A percentile compares a stretch with the other conserved stretches of the same genome.
phyloP scores from a whole-genome alignment of 2,797 vertebrate genomes.

The Clarias laeviceps region DNA sequence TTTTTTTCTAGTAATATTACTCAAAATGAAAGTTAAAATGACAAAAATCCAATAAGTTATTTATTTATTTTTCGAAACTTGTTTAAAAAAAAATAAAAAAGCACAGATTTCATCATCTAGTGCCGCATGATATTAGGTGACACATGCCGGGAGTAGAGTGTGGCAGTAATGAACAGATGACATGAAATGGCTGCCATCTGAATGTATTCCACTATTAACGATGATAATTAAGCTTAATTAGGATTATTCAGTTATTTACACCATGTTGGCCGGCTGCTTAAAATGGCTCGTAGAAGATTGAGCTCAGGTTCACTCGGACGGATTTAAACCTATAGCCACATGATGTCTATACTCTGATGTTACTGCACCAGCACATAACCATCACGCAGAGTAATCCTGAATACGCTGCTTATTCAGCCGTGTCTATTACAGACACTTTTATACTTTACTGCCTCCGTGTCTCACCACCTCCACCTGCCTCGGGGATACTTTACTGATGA shows the following conservation, averaged over 20 bases:
- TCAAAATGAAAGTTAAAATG: not conserved
- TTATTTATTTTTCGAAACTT: not conserved
- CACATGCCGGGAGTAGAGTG: not conserved
- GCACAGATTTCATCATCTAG: not conserved
- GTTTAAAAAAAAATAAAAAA: not conserved
- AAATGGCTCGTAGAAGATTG: not conserved
- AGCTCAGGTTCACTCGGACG: not conserved
- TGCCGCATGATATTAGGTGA: not conserved
- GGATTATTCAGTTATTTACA: not conserved
- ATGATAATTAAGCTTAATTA: not conserved
- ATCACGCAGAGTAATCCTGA: not conserved
- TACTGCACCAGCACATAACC: not conserved
- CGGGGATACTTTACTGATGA: not conserved
- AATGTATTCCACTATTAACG: not conserved
- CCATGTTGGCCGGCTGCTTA: not conserved
- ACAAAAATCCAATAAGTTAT: not conserved
- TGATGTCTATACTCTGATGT: no score
- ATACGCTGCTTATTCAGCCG: not conserved
- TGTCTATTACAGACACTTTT: not conserved
- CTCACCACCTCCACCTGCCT: not conserved
- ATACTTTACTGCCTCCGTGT: not conserved
- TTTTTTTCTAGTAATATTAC: not conserved
- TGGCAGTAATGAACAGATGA: not conserved
- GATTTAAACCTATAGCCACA: not conserved
- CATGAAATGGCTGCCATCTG: not conserved